Percentiles rank a stretch among this genome's conserved stretches.
phyloP scores from a whole-genome alignment of 2,113 vertebrate species.

The Cyprinus carpio region DNA sequence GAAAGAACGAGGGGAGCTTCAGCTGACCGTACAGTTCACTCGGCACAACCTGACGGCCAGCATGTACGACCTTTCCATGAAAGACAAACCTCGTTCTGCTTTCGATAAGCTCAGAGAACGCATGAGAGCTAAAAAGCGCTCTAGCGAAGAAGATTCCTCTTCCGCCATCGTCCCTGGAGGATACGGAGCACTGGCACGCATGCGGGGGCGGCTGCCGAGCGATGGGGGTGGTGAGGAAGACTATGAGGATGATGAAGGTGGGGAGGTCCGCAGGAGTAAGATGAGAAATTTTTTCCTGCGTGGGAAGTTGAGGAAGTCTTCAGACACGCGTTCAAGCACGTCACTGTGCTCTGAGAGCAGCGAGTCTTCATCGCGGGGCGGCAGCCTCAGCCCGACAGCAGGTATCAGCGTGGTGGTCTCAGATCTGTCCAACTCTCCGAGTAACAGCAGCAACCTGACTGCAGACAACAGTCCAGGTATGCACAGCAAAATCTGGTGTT shows the following conservation, averaged over 20 bases:
- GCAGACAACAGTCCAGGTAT: constrained; percentile 84
- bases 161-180: constrained; percentile 81
- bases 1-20: constrained; percentile 93
- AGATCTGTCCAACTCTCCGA: constrained; percentile 77
- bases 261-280: constrained; percentile 84
- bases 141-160: constrained; percentile 81
- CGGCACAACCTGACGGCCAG: constrained; percentile 92
- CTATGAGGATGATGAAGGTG: constrained; percentile 82
- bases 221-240: constrained; percentile 81
- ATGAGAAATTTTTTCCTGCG: constrained; percentile 87
- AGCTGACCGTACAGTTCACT: constrained; percentile 88
- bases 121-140: constrained; percentile 83
- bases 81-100: constrained; percentile 88
- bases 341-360: constrained; percentile 95
- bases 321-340: constrained; percentile 89
- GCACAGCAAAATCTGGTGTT: not conserved
- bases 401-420: constrained; percentile 77
- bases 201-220: constrained; percentile 70
- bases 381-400: constrained; percentile 79
- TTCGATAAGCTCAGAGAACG: constrained; percentile 92
- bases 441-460: constrained; percentile 88
- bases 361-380: constrained; percentile 85
- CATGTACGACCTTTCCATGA: constrained; percentile 95
- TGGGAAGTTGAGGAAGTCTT: constrained; percentile 86
- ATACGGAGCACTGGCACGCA: constrained; percentile 59